A percentile compares a stretch with the other conserved stretches of the same genome.
Evolutionary conservation across 1,140 invertebrate genomes (phyloP).

Genomic region (Lepidurus couesii): DNA sequence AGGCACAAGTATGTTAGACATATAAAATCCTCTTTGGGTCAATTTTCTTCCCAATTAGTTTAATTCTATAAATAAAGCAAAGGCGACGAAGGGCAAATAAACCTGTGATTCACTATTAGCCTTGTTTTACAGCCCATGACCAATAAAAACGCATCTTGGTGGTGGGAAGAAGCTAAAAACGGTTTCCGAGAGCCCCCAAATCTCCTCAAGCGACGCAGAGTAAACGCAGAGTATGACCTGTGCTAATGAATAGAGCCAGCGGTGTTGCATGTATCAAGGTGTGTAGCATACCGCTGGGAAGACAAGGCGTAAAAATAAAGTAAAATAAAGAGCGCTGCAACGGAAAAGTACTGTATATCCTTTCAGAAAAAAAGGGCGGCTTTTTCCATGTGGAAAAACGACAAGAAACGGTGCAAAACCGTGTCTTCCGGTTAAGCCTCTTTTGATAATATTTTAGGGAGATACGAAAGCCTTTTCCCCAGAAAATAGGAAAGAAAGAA

Average conservation of each 20-base stretch:
- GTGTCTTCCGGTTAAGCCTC: background rate
- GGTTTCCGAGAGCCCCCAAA: background rate
- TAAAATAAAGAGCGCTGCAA: background rate
- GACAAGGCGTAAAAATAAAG: background rate
- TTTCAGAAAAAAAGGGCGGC: background rate
- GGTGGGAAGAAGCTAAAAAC: background rate
- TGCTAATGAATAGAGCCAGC: slow-evolving; percentile 11
- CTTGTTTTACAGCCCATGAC: background rate
- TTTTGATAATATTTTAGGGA: background rate
- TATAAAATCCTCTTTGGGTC: too few species aligned
- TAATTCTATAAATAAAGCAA: too few species aligned
- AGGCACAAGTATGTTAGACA: too few species aligned
- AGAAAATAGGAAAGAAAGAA: background rate
- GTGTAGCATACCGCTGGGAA: slow-evolving; percentile 17
- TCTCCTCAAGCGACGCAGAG: background rate
- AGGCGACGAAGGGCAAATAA: background rate
- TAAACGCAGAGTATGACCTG: background rate
- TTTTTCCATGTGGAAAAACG: slow-evolving; percentile 5
- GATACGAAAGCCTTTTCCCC: background rate
- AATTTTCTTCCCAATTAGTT: too few species aligned
- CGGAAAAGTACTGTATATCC: background rate
- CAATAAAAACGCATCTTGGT: background rate
- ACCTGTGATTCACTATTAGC: background rate
- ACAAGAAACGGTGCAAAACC: background rate
- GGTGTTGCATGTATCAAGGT: background rate